Percentiles rank a stretch among this genome's conserved stretches.
phyloP scores from a whole-genome alignment of 2,888 invertebrate genomes.

The Podabrus alpinus region DNA sequence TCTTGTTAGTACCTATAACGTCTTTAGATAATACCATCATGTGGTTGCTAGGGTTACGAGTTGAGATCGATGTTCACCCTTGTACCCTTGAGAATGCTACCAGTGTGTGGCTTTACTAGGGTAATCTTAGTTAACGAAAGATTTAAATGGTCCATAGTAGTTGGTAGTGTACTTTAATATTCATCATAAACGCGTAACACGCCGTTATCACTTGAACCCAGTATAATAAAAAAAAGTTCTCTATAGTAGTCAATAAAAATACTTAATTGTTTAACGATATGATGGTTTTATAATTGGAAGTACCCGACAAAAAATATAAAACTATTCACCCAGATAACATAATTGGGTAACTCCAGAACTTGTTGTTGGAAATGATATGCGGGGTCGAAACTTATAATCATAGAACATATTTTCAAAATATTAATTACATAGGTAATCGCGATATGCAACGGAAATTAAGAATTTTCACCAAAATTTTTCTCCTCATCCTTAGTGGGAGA shows the following conservation, averaged over 20 bases:
- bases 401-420: too few species aligned
- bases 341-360: too few species aligned
- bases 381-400: too few species aligned
- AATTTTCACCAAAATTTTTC: too few species aligned
- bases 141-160: constrained; percentile 28
- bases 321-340: too few species aligned
- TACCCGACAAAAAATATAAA: too few species aligned
- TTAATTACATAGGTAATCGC: too few species aligned
- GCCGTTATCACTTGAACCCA: neutral
- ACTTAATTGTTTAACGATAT: too few species aligned
- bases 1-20: constrained; percentile 46
- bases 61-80: constrained; percentile 50
- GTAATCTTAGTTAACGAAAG: constrained; percentile 34
- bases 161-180: neutral
- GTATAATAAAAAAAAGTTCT: neutral
- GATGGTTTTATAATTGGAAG: too few species aligned
- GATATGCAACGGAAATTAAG: too few species aligned
- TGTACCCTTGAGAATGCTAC: constrained; percentile 31
- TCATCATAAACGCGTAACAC: neutral
- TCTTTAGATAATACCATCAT: constrained; percentile 51
- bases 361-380: too few species aligned
- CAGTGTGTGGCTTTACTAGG: constrained; percentile 30
- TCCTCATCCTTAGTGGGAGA: too few species aligned
- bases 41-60: constrained; percentile 50
- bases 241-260: neutral